These are phyloP conservation scores for Miniopterus natalensis DNA, from an alignment of 2,113 vertebrate species.

Conservation along the genomic window DNA sequence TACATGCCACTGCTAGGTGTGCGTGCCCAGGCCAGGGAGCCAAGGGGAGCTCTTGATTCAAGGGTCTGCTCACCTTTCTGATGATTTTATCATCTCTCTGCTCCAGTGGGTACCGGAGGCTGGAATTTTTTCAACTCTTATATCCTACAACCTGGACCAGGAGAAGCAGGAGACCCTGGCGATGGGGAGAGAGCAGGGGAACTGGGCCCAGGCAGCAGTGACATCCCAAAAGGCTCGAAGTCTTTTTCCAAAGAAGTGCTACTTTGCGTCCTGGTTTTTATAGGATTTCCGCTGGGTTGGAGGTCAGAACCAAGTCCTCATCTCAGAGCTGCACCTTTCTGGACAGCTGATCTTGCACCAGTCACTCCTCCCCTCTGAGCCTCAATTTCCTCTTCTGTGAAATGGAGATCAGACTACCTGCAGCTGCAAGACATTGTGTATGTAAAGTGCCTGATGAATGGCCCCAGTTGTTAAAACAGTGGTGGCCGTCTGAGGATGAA, in stretches of 20 bases:
- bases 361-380: not conserved
- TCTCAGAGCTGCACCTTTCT: not conserved
- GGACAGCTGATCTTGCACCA: not conserved
- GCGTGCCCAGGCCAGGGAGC: not conserved
- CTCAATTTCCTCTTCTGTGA: constrained; percentile 20
- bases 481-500: not conserved
- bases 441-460: not conserved
- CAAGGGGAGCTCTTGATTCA: not conserved
- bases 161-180: not conserved
- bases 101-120: not conserved
- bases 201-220: not conserved
- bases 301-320: not conserved
- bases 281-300: not conserved
- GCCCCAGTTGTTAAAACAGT: not conserved
- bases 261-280: not conserved
- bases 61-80: not conserved
- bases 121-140: not conserved
- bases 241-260: not conserved
- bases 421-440: not conserved
- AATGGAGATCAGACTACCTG: not conserved
- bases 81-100: not conserved
- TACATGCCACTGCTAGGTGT: not conserved
- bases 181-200: too few species aligned
- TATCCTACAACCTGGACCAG: not conserved
- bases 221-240: not conserved